Percentiles rank a stretch among this genome's conserved stretches.
Evolutionary conservation across 2,888 invertebrate species (phyloP).

Genomic region (Thysanoteuthis rhombus): DNA sequence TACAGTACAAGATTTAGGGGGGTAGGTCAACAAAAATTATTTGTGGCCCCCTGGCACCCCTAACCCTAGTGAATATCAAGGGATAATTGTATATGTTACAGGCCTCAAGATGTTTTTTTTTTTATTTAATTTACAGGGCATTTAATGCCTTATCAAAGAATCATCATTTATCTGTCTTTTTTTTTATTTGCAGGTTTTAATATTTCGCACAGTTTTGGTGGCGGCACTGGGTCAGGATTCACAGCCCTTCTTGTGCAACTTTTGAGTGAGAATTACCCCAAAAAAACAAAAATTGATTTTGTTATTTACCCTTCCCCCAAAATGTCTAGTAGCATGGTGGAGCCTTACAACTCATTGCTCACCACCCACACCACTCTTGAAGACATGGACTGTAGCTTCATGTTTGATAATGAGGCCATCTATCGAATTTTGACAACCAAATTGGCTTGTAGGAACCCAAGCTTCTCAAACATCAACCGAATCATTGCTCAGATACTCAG

Average conservation of each 20-base stretch:
- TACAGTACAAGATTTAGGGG: too few species aligned
- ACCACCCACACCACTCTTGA: constrained; percentile 92
- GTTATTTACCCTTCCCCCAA: constrained; percentile 88
- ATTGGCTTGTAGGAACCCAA: constrained; percentile 83
- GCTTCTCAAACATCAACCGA: constrained; percentile 89
- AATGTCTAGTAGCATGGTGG: constrained; percentile 90
- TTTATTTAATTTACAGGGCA: neutral
- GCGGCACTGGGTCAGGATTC: constrained; percentile 73
- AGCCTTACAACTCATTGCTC: constrained; percentile 93
- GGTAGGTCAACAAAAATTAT: too few species aligned
- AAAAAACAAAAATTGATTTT: constrained; percentile 85
- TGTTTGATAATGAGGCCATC: constrained; percentile 80
- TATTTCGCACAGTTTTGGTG: constrained; percentile 33
- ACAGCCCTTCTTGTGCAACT: constrained; percentile 87
- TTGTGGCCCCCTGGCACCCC: too few species aligned
- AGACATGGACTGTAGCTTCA: constrained; percentile 94
- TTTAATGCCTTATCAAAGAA: neutral
- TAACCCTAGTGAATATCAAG: too few species aligned
- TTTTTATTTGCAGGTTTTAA: constrained; percentile 43
- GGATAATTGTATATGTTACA: too few species aligned
- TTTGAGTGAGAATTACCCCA: constrained; percentile 80
- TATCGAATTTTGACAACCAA: constrained; percentile 78
- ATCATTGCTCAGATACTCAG: constrained; percentile 85
- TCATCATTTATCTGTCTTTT: too few species aligned
- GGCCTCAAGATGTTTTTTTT: too few species aligned